Conservation (phyloP, 2,797 vertebrate species). For the Gymnoscopelus microlampas region DNA sequence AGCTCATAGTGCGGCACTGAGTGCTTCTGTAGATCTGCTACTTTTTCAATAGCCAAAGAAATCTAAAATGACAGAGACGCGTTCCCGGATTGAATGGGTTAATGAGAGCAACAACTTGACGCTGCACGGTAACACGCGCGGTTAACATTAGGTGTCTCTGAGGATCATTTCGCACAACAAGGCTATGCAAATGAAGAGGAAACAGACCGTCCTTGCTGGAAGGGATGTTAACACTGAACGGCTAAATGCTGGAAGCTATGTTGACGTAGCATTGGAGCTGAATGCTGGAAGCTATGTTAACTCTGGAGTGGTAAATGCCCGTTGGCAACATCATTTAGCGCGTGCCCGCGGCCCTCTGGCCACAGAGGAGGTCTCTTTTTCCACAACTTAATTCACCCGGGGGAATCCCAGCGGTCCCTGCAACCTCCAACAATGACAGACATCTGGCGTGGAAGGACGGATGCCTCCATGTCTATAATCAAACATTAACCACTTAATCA, state of each 20-base stretch:
- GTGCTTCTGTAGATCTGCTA: no score
- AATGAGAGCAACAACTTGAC: constrained; percentile 62
- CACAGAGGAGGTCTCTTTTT: constrained; percentile 44
- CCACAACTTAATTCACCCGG: constrained; percentile 44
- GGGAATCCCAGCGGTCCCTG: constrained; percentile 52
- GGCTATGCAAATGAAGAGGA: constrained; percentile 66
- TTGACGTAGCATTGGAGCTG: no score
- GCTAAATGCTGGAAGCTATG: no score
- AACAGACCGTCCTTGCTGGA: constrained; percentile 39
- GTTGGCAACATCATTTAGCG: constrained; percentile 56
- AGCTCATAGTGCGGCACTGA: no score
- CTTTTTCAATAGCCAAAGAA: no score
- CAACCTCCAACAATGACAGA: constrained; percentile 65
- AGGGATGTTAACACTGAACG: constrained; percentile 27
- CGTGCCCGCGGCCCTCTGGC: constrained; percentile 30
- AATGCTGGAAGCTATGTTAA: constrained; percentile 4
- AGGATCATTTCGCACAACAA: constrained; percentile 58
- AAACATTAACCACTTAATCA: constrained; percentile 14
- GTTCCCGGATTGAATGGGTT: no score
- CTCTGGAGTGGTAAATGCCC: constrained; percentile 48
- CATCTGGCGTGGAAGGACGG: constrained; percentile 60
- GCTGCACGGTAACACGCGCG: constrained; percentile 54
- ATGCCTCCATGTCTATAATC: constrained; percentile 58
- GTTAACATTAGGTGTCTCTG: constrained; percentile 58
- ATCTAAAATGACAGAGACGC: no score